Conservation (phyloP, 2,113 vertebrate species). For the Silurus meridionalis region DNA sequence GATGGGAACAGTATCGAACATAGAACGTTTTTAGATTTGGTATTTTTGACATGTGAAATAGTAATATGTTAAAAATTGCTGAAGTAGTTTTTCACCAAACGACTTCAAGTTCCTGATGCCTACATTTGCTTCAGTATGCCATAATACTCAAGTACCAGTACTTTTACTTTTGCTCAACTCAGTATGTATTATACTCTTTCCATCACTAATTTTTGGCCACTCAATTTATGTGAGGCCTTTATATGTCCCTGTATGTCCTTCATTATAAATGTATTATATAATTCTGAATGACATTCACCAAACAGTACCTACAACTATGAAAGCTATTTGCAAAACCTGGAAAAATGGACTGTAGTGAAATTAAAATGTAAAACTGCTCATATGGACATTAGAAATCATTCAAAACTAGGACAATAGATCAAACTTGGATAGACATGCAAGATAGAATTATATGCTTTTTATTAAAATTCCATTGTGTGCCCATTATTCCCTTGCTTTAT, state of each 20-base stretch:
- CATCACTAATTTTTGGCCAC: background rate
- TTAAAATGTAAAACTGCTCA: background rate
- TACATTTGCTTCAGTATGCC: too few relatives aligned
- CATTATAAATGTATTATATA: background rate
- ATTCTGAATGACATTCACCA: background rate
- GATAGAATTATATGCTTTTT: background rate
- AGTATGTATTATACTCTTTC: background rate
- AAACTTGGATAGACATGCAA: background rate
- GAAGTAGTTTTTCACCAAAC: too few relatives aligned
- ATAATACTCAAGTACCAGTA: too few relatives aligned
- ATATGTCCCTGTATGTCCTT: too few relatives aligned
- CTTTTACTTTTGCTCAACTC: background rate
- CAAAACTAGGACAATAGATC: background rate
- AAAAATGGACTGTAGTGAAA: background rate
- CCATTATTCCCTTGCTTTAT: background rate
- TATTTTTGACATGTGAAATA: too few relatives aligned
- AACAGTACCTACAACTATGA: background rate
- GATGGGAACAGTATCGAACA: too few relatives aligned
- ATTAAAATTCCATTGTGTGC: background rate
- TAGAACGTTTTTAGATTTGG: too few relatives aligned
- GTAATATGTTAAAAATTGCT: too few relatives aligned
- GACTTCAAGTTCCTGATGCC: too few relatives aligned
- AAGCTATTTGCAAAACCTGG: background rate
- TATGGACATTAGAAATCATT: background rate
- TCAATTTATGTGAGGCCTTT: too few relatives aligned